These are phyloP conservation scores for Paramacrobiotus metropolitanus DNA, from an alignment of 1,140 invertebrate species.

Conservation along the genomic window DNA sequence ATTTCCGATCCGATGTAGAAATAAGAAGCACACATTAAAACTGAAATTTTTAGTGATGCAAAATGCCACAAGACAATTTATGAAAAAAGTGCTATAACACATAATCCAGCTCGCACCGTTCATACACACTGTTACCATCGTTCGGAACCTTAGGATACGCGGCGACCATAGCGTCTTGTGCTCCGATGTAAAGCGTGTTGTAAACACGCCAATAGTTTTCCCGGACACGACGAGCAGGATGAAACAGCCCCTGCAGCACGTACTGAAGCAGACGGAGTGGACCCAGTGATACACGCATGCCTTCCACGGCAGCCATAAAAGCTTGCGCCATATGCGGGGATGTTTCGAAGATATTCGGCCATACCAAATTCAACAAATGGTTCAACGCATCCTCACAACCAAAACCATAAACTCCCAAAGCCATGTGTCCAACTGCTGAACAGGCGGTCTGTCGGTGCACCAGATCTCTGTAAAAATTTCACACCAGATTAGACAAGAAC, in stretches of 20 bases:
- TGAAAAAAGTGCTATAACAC: conserved; percentile 62
- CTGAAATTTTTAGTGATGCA: no score
- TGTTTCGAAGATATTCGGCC: conserved; percentile 99
- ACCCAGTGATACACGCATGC: conserved; percentile 77
- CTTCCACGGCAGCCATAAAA: conserved; percentile 96
- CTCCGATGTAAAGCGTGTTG: conserved; percentile 95
- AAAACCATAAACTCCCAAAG: conserved; percentile 91
- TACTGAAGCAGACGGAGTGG: conserved; percentile 91
- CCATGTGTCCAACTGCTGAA: conserved; percentile 96
- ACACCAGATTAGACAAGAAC: conserved; percentile 9
- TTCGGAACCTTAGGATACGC: conserved; percentile 85
- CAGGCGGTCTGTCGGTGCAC: conserved; percentile 97
- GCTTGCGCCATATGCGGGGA: conserved; percentile 98
- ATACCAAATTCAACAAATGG: conserved; percentile 92
- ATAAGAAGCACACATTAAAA: no score
- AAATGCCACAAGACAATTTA: no score
- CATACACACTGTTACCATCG: conserved; percentile 81
- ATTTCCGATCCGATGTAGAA: no score
- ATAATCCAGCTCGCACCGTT: conserved; percentile 90
- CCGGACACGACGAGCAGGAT: conserved; percentile 91
- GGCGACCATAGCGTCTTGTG: conserved; percentile 90
- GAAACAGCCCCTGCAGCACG: conserved; percentile 77
- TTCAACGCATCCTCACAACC: conserved; percentile 94
- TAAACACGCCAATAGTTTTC: conserved; percentile 99
- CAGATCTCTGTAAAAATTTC: conserved; percentile 47